These are phyloP conservation scores for Eulemur rufifrons DNA, from an alignment of 2,113 vertebrate genomes.

Conservation along the genomic window DNA sequence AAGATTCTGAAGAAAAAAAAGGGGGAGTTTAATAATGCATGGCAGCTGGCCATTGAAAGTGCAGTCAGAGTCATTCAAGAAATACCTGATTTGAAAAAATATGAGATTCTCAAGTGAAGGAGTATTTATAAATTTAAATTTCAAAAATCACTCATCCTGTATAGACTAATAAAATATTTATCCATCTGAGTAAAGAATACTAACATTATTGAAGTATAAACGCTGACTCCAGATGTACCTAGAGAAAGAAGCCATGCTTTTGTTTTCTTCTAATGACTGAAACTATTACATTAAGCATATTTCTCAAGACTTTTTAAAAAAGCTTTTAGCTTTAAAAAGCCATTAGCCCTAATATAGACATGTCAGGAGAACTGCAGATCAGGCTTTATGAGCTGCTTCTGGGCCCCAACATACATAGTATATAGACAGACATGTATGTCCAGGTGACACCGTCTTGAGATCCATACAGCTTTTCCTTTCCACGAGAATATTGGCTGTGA, in stretches of 20 bases:
- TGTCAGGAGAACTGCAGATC: not conserved
- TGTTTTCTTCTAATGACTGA: constrained; percentile 35
- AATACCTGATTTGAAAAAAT: constrained; percentile 68
- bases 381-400: not conserved
- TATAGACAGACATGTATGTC: not conserved
- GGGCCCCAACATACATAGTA: not conserved
- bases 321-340: not conserved
- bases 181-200: not conserved
- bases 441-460: not conserved
- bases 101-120: constrained; percentile 54
- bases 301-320: not conserved
- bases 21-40: constrained; percentile 84
- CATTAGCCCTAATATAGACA: not conserved
- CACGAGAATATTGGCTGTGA: not conserved
- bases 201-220: not conserved
- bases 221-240: not conserved
- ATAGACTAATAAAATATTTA: constrained; percentile 16
- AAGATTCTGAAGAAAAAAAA: constrained; percentile 81
- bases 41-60: constrained; percentile 83
- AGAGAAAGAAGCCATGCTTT: not conserved
- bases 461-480: not conserved
- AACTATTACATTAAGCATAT: not conserved
- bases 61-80: constrained; percentile 81
- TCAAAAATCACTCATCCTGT: not conserved
- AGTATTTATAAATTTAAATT: constrained; percentile 29